A percentile compares a stretch with the other conserved stretches of the same genome.
Evolutionary conservation across 2,113 vertebrate genomes (phyloP).

Genomic region (Eudyptes chrysolophus): DNA sequence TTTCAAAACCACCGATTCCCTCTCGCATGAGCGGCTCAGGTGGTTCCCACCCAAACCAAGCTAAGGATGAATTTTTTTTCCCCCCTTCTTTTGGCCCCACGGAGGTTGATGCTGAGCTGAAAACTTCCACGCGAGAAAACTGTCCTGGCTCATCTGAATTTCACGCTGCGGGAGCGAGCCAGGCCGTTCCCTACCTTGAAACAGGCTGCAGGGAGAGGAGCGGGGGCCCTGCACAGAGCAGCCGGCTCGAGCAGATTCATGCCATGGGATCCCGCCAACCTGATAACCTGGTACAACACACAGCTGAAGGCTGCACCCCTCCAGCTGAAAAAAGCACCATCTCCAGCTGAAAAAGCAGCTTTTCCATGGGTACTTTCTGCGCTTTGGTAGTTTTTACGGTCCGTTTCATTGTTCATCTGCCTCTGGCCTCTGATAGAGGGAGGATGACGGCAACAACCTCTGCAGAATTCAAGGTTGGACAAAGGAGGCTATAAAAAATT

Average conservation of each 20-base stretch:
- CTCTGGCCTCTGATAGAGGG: not conserved
- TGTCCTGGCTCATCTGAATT: not conserved
- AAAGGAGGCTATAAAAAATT: not conserved
- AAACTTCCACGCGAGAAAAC: rapidly evolving
- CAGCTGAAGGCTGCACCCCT: not conserved
- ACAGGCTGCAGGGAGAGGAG: conserved; percentile 49
- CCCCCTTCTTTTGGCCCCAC: not conserved
- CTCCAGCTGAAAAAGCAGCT: not conserved
- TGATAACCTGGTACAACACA: not conserved
- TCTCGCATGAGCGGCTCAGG: rapidly evolving
- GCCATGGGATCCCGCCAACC: not conserved
- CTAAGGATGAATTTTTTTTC: no score
- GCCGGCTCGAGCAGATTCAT: not conserved
- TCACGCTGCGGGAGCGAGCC: conserved; percentile 43
- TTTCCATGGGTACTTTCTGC: not conserved
- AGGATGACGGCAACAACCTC: not conserved
- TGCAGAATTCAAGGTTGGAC: not conserved
- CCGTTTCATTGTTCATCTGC: not conserved
- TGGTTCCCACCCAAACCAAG: not conserved
- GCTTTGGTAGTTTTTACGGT: not conserved
- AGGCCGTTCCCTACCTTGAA: not conserved
- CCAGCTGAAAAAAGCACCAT: not conserved
- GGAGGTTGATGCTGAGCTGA: not conserved
- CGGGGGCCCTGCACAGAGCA: conserved; percentile 3
- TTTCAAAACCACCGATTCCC: not conserved